A percentile compares a stretch with the other conserved stretches of the same genome.
These are phyloP conservation scores for Leucoptera coffeella DNA, from an alignment of 2,888 invertebrate genomes.

Conservation along the genomic window DNA sequence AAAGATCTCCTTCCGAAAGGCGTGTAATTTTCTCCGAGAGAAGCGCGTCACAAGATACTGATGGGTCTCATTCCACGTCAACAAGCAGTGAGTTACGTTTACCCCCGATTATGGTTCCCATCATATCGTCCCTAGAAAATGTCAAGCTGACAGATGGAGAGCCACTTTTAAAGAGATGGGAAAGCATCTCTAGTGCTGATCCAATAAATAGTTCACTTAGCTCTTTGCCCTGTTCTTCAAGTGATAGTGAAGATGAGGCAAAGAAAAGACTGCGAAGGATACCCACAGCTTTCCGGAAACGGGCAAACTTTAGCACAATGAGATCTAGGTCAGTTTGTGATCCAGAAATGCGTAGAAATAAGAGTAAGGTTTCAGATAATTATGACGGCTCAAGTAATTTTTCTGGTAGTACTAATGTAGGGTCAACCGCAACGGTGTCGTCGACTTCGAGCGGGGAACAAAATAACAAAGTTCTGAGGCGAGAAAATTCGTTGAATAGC, in stretches of 20 bases:
- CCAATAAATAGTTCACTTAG: constrained; percentile 65
- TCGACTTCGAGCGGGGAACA: constrained; percentile 43
- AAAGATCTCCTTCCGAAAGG: constrained; percentile 34
- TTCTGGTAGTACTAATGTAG: constrained; percentile 32
- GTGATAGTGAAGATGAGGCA: constrained; percentile 39
- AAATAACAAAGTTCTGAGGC: constrained; percentile 24
- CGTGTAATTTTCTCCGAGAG: constrained; percentile 47
- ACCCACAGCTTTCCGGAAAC: constrained; percentile 29
- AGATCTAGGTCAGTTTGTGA: constrained; percentile 46
- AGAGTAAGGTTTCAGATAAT: constrained; percentile 26
- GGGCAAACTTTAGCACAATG: constrained; percentile 32
- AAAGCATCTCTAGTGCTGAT: constrained; percentile 64
- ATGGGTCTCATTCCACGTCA: constrained; percentile 54
- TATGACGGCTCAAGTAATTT: constrained; percentile 39
- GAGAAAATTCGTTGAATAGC: constrained; percentile 32
- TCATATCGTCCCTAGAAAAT: constrained; percentile 58
- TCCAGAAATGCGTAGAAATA: constrained; percentile 29
- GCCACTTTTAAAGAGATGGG: constrained; percentile 45
- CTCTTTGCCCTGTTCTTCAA: constrained; percentile 46
- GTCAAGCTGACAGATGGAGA: constrained; percentile 34
- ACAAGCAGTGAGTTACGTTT: constrained; percentile 58
- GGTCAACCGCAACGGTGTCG: constrained; percentile 34
- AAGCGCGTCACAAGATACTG: constrained; percentile 57
- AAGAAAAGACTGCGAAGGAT: constrained; percentile 27
- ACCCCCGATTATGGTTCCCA: constrained; percentile 66